phyloP scores from a whole-genome alignment of 2,888 invertebrate species.

The Stenichneumon culpator region DNA sequence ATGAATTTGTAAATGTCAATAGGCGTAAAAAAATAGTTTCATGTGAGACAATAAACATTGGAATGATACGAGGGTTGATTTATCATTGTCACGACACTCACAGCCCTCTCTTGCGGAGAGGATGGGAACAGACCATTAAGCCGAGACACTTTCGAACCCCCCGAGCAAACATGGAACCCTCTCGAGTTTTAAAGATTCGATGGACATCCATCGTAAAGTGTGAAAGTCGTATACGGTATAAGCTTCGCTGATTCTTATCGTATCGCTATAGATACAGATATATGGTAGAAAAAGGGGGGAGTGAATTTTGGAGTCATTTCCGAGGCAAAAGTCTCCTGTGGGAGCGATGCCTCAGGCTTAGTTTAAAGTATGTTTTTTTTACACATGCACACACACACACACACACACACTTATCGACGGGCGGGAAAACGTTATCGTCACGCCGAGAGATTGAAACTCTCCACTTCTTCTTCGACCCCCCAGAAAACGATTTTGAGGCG shows the following conservation, averaged over 20 bases:
- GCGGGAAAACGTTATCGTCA: slow-evolving; percentile 61
- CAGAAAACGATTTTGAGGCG: slow-evolving; percentile 17
- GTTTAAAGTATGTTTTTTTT: slow-evolving; percentile 81
- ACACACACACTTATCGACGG: slow-evolving; percentile 75
- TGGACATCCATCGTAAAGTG: slow-evolving; percentile 50
- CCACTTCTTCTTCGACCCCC: slow-evolving; percentile 22
- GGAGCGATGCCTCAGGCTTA: slow-evolving; percentile 84
- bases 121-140: slow-evolving; percentile 12
- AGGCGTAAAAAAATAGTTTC: background rate
- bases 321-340: slow-evolving; percentile 77
- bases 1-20: background rate
- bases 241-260: slow-evolving; percentile 53
- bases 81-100: background rate
- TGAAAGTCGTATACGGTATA: slow-evolving; percentile 9
- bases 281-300: background rate
- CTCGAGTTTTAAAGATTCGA: slow-evolving; percentile 46
- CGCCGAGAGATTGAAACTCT: slow-evolving; percentile 62
- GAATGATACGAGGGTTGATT: slow-evolving; percentile 4
- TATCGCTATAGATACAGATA: slow-evolving; percentile 24
- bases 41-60: slow-evolving; percentile 14
- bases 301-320: slow-evolving; percentile 50
- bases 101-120: slow-evolving; percentile 5
- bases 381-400: slow-evolving; percentile 34
- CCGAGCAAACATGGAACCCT: slow-evolving; percentile 40
- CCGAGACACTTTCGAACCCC: slow-evolving; percentile 22